Conservation (phyloP, 2,797 vertebrate genomes). For the Danio albolineatus region DNA sequence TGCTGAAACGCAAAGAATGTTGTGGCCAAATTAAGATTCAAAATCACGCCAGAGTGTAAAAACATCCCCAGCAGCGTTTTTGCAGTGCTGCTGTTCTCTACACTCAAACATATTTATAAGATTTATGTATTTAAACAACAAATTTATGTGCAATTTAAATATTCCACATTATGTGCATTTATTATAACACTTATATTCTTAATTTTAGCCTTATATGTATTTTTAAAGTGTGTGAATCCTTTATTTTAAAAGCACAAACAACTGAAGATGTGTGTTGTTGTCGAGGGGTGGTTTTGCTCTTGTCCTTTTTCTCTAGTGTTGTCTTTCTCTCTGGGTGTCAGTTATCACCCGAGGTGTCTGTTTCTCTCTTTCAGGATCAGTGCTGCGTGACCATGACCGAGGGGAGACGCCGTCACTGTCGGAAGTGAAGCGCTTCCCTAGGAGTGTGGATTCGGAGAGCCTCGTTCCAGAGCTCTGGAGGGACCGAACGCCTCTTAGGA, state of each 20-base stretch:
- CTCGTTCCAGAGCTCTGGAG: conserved; percentile 48
- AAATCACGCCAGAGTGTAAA: no score
- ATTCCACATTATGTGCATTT: no score
- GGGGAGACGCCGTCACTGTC: conserved; percentile 70
- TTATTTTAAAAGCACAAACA: background rate
- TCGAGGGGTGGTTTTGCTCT: conserved; percentile 45
- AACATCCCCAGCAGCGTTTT: no score
- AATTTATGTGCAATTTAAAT: background rate
- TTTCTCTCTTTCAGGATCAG: conserved; percentile 84
- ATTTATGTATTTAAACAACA: background rate
- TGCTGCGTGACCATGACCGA: conserved; percentile 82
- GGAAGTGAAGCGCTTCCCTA: conserved; percentile 59
- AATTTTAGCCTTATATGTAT: background rate
- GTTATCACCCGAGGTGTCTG: conserved; percentile 79
- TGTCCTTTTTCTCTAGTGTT: conserved; percentile 32
- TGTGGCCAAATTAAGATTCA: no score
- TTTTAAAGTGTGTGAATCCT: background rate
- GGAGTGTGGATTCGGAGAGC: conserved; percentile 36
- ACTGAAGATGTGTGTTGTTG: conserved; percentile 1
- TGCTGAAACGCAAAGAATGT: no score
- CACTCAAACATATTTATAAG: no score
- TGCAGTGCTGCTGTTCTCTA: no score
- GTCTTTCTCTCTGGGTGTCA: conserved; percentile 72
- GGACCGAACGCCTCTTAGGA: conserved; percentile 76
- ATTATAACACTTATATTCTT: background rate